Percentiles rank a stretch among this genome's conserved stretches.
Conservation (phyloP, 2,113 vertebrate genomes). For the Dendrocopos noguchii region DNA sequence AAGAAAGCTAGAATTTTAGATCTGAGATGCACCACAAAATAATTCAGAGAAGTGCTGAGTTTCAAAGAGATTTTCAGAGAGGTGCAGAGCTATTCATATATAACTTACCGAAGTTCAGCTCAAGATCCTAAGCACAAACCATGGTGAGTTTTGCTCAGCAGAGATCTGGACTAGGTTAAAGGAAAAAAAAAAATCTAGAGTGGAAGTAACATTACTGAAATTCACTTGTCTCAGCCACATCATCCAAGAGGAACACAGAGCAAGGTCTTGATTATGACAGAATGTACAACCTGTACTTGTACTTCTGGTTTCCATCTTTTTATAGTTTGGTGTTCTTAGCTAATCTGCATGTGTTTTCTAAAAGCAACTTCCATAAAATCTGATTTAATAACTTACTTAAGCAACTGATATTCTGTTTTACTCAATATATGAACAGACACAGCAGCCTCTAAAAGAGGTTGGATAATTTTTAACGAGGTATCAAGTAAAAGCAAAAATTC, state of each 20-base stretch:
- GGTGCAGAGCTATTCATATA: not conserved
- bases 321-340: not conserved
- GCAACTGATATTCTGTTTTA: not conserved
- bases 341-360: not conserved
- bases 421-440: not conserved
- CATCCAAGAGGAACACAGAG: not conserved
- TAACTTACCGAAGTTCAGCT: not conserved
- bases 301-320: not conserved
- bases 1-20: constrained; percentile 3
- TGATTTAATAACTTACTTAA: not conserved
- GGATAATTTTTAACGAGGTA: not conserved
- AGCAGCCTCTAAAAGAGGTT: not conserved
- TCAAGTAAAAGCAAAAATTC: not conserved
- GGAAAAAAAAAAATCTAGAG: not conserved
- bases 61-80: constrained; percentile 13
- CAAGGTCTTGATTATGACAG: not conserved
- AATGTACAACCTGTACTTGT: not conserved
- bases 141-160: not conserved
- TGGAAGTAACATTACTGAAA: not conserved
- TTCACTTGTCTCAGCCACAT: not conserved
- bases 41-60: not conserved
- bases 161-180: not conserved
- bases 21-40: not conserved
- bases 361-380: not conserved
- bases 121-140: not conserved